Evolutionary conservation across 2,888 invertebrate species (phyloP), one percentile per base, ranked within the genome.

Genomic region (Bimastos eiseni): DNA sequence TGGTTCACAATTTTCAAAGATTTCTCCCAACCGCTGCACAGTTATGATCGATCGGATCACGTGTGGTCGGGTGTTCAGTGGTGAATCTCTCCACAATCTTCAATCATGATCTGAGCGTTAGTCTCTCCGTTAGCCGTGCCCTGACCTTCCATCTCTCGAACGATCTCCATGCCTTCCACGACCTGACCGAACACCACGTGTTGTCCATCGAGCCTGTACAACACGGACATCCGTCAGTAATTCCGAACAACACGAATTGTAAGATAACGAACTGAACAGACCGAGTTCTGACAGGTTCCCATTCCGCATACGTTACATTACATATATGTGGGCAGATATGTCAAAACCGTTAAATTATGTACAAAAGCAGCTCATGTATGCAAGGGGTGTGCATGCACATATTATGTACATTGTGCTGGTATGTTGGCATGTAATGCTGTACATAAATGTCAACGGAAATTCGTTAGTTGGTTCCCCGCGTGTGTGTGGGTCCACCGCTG

Each of bases 101-200:
- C 41, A 36, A 89, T 83, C 36, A 44, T 17, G 5, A 83, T 37
- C 24, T 3, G 17, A 3, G 91, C 30, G 36, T 90, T 90, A 3
- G 91, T 70, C 37, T 86, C 33, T 34, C 89, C 91, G 44, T 36
- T 34, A 24, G 36, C 44, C 24, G 4, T 86, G 70, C 70, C 84
- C 36, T 90, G 44, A 3, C 41, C 86, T 86, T 91, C 91, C 36
- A 91, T 41, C 17, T 89, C 44, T 36, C 55, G n/a, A 55, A 91
- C 36, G 19, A 91, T 49, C 24, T 91, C 91, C 84, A 30, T 36
- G 33, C 91, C 91, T 21, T 90, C 89, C n/a, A 86, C 15, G 15
- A 91, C 89, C 36, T 90, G 89, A 36, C 90, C 91, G 41, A 90
- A 91, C 15, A 90, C 91, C 3, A 91, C 91, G 49, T 91, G 91